Evolutionary conservation across 2,888 invertebrate genomes (phyloP).

Genomic region (Nomada fucata): DNA sequence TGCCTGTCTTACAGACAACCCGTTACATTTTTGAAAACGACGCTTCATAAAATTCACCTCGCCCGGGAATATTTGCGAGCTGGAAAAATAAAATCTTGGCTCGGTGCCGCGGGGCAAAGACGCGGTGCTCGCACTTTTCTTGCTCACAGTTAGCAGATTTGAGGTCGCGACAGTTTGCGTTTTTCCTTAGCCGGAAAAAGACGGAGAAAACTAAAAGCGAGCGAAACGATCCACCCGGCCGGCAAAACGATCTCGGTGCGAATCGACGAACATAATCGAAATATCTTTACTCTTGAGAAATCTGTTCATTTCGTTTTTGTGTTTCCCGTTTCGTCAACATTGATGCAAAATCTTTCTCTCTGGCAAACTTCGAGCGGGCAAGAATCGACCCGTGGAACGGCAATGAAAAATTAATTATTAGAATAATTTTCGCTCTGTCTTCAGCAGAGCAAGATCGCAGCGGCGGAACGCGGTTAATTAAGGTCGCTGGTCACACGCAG

Average conservation of each 20-base stretch:
- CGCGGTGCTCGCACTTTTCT: conserved; percentile 11
- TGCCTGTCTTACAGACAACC: background rate
- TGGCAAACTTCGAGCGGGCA: background rate
- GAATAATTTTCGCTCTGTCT: conserved; percentile 53
- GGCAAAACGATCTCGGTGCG: background rate
- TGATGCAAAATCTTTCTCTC: background rate
- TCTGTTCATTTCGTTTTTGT: background rate
- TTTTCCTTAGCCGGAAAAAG: background rate
- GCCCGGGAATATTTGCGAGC: background rate
- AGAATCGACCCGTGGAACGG: background rate
- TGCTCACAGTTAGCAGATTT: conserved; percentile 12
- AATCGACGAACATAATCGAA: background rate
- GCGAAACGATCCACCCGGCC: background rate
- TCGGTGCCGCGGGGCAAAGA: conserved; percentile 12
- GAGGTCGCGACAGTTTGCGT: background rate
- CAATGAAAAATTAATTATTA: conserved; percentile 44
- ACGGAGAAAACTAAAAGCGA: background rate
- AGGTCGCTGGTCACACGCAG: conserved; percentile 49
- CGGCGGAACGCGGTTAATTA: conserved; percentile 41
- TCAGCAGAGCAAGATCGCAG: background rate
- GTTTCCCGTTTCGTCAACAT: background rate
- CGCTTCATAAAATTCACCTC: background rate
- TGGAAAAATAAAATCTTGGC: conserved; percentile 27
- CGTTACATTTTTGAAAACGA: background rate
- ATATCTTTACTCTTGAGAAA: background rate